phyloP scores from a whole-genome alignment of 1,140 invertebrate genomes.

The Hyphantria cunea region DNA sequence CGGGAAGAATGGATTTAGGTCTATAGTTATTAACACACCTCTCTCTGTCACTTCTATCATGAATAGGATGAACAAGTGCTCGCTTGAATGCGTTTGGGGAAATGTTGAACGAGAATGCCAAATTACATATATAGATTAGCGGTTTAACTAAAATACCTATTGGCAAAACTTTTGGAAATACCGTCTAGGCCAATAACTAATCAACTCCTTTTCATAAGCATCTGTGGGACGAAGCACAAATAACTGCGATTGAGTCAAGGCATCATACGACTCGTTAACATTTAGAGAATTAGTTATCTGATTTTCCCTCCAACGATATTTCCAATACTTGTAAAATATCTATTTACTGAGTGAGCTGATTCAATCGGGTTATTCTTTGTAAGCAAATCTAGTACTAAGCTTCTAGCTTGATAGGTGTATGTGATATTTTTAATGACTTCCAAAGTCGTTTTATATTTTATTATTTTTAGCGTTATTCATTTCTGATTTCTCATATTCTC shows the following conservation, averaged over 20 bases:
- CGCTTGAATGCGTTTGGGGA: constrained; percentile 10
- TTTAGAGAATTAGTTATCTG: not conserved
- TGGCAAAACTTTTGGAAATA: constrained; percentile 4
- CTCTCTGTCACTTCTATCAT: constrained; percentile 15
- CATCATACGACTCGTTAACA: not conserved
- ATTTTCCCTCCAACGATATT: not conserved
- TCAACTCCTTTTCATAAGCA: not conserved
- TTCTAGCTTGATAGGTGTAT: not conserved
- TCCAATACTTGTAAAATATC: constrained; percentile 21
- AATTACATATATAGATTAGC: constrained; percentile 11
- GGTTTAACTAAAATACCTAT: not conserved
- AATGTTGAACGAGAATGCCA: not conserved
- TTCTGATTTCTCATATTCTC: constrained; percentile 8
- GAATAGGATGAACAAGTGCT: constrained; percentile 4
- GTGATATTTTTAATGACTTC: constrained; percentile 23
- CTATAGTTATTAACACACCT: constrained; percentile 13
- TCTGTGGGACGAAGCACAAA: constrained; percentile 3
- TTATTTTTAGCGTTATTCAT: not conserved
- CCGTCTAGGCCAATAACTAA: constrained; percentile 5
- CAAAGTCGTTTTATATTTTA: constrained; percentile 18
- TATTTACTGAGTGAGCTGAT: constrained; percentile 9
- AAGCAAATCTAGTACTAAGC: not conserved
- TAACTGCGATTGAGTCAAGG: not conserved
- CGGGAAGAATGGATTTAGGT: constrained; percentile 15
- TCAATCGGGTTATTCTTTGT: not conserved